These are phyloP conservation scores for Archips crataeganus DNA, from an alignment of 2,888 invertebrate species.

Conservation along the genomic window DNA sequence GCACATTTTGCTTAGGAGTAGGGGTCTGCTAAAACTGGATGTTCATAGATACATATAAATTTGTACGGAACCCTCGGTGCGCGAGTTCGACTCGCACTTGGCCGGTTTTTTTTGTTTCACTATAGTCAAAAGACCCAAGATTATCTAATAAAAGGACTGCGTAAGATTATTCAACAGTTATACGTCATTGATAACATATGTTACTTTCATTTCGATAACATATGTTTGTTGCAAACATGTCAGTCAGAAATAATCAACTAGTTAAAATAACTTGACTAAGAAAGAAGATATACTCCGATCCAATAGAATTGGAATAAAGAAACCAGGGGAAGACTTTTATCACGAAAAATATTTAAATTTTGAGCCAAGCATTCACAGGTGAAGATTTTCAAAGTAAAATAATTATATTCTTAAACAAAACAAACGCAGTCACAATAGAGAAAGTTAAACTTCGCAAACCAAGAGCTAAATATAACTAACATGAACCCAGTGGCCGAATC, in stretches of 20 bases:
- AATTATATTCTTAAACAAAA: not conserved
- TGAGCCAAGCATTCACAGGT: not conserved
- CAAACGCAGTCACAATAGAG: not conserved
- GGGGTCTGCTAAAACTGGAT: too few species aligned
- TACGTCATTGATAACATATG: not conserved
- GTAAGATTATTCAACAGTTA: slow-evolving; percentile 8
- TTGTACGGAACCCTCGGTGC: too few species aligned
- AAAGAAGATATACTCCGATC: too few species aligned
- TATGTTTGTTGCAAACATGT: not conserved
- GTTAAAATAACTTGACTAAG: too few species aligned
- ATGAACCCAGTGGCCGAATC: slow-evolving; percentile 2
- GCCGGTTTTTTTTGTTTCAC: not conserved
- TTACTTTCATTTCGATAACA: not conserved
- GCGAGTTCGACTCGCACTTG: too few species aligned
- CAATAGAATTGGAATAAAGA: not conserved
- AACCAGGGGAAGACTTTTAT: not conserved
- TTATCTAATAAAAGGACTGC: not conserved
- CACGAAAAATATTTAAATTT: not conserved
- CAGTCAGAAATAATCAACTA: too few species aligned
- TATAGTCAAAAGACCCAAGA: not conserved
- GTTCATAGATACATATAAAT: too few species aligned
- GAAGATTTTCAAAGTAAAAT: not conserved
- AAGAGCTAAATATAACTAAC: slow-evolving; percentile 10
- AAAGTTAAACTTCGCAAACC: not conserved
- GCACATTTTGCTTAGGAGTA: too few species aligned